Percentiles rank a stretch among this genome's conserved stretches.
These are phyloP conservation scores for Pseudorasbora parva DNA, from an alignment of 2,113 vertebrate species.

Conservation along the genomic window DNA sequence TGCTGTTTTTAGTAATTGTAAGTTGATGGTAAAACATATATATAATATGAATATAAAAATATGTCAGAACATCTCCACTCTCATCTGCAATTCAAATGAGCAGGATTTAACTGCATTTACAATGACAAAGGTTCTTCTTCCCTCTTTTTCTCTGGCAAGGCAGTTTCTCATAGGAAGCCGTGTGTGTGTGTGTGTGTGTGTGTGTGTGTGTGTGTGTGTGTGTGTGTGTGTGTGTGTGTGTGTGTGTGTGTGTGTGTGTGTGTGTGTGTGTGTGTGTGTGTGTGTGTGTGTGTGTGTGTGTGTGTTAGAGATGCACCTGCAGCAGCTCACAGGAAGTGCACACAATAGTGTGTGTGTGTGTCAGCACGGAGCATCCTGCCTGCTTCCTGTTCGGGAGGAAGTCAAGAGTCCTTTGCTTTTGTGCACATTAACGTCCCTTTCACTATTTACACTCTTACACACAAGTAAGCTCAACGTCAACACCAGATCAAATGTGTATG, in stretches of 20 bases:
- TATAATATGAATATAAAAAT: too few relatives aligned
- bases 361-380: constrained; percentile 40
- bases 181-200: background rate
- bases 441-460: background rate
- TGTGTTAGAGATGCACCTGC: constrained; percentile 47
- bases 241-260: background rate
- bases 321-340: constrained; percentile 24
- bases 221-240: background rate
- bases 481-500: background rate
- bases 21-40: background rate
- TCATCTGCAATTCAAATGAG: constrained; percentile 5
- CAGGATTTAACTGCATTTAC: background rate
- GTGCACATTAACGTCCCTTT: background rate
- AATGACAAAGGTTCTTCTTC: background rate
- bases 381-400: constrained; percentile 46
- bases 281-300: background rate
- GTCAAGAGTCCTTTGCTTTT: constrained; percentile 17
- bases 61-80: background rate
- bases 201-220: background rate
- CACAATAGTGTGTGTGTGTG: constrained; percentile 54
- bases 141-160: background rate
- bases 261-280: background rate
- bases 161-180: background rate
- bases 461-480: background rate
- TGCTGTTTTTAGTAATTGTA: background rate